Base-by-base conservation (phyloP, 1,140 invertebrate species). In the Macrotrachela quadricornifera region DNA sequence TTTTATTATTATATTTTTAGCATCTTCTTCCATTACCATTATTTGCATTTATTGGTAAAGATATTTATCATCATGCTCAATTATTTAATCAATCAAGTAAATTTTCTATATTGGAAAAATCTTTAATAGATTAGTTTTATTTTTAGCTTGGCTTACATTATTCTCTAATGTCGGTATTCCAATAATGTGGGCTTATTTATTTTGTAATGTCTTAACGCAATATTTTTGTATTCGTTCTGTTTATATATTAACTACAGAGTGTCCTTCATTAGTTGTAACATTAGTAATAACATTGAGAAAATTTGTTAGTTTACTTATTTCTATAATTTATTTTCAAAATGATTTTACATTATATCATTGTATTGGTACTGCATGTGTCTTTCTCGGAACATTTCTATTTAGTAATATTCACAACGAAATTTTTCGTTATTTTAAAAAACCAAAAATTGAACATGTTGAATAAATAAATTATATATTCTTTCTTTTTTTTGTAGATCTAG, bases 221-320 rank as follows among this genome's bases (percentile, higher is more conserved):
- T 95, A 85, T 61, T 63, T 92, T 46, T 97, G 91, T 64, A 92
- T 95, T 53, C 80, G 81, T 61, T 85, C 85, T 12, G 91, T 97
- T 1, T 96, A 91, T 63, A 76, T 81, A 15, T 73, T 96, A 61
- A 94, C 86, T 2, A 84, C 88, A 0, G 85, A 91, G 66, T 91
- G 86, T 64, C 77, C 82, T 10, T 92, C 90, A 0, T 66, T 97
- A 13, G 90, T 86, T 0, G 88, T 97, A 0, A 97, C 90, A 0
- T 71, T 97, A 52, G 85, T 96, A 3, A 79, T 96, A 13, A 97
- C 92, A 1, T 66, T 96, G 46, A 73, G 92, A 38, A 97, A 97
- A 69, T 97, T 97, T 65, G 72, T 86, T 9, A 92, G 87, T 11
- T 71, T 97, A 43, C 68, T 97, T 15, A 82, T 97, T 64, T 96